Base-by-base conservation (phyloP, 2,888 invertebrate genomes). In the Thalpophila matura region DNA sequence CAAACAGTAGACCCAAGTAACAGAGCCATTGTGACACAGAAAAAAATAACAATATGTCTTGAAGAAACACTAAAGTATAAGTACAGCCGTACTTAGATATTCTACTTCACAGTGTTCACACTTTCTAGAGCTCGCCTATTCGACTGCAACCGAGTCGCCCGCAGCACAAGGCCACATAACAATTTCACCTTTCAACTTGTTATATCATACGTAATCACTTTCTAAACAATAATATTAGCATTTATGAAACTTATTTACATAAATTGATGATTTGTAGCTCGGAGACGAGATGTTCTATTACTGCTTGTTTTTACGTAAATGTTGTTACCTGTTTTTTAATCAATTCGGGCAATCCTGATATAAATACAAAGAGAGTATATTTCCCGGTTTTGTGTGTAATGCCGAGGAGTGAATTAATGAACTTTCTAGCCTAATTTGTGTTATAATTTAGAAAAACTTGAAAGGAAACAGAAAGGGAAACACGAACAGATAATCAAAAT, bases 121-220 rank as follows among this genome's bases (percentile, higher is more conserved):
- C 87, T 89, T 87, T 89, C 89, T 86, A 31, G 61, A 77, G 58
- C 58, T 65, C 58, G 72, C 73, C 71, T 75, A 65, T 76, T 58
- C 63, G 59, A 74, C 35, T 59, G 76, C 58, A 65, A 76, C 61
- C 58, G 60, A 77, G 42, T 18, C 64, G 42, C 78, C 74, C 77
- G 75, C 75, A 77, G 75, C 66, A 61, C 75, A 83, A 81, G 81
- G 80, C 79, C 77, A 71, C 80, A 76, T 77, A 76, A 81, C 84
- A 85, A 87, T 93, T 92, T 93, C 91, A 93, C 92, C 91, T 93
- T 88, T 92, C 89, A 90, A 91, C 88, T 86, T 83, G 70, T 93
- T 92, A 92, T 88, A 89, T 90, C 90, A 91, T 79, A 82, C 70
- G 72, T 70, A 70, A 73, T 88, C 86, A 89, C 93, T 93, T 94